Evolutionary conservation across 2,888 invertebrate genomes (phyloP).

Genomic region (Mellilla xanthometata): DNA sequence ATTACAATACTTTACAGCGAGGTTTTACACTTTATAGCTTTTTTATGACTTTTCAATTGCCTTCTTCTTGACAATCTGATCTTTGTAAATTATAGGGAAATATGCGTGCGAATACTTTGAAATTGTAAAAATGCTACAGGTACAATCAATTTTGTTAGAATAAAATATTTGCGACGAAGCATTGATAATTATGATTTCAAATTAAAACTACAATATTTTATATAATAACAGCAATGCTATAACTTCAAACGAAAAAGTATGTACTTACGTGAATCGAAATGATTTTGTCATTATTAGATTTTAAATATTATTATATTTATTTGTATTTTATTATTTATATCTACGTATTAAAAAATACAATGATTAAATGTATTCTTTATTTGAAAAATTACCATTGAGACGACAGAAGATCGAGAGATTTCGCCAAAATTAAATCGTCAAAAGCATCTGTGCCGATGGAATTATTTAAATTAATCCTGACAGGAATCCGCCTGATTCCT

Average conservation of each 20-base stretch:
- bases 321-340: too few species aligned
- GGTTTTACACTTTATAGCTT: slow-evolving; percentile 59
- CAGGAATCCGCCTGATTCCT: slow-evolving; percentile 9
- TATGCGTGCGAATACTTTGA: slow-evolving; percentile 59
- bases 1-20: slow-evolving; percentile 74
- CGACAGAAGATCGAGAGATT: slow-evolving; percentile 39
- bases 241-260: too few species aligned
- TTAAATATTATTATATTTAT: too few species aligned
- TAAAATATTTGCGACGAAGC: too few species aligned
- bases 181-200: too few species aligned
- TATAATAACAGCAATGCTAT: too few species aligned
- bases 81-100: slow-evolving; percentile 75
- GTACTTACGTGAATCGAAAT: too few species aligned
- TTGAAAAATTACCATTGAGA: slow-evolving; percentile 3
- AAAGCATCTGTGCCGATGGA: slow-evolving; percentile 58
- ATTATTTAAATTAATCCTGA: slow-evolving; percentile 20
- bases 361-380: not conserved
- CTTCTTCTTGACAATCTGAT: slow-evolving; percentile 67
- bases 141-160: slow-evolving; percentile 34
- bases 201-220: too few species aligned
- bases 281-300: too few species aligned
- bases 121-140: slow-evolving; percentile 71
- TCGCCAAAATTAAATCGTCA: slow-evolving; percentile 71
- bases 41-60: slow-evolving; percentile 77
- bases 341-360: too few species aligned